phyloP scores from a whole-genome alignment of 2,797 vertebrate species.

The Alfaro cultratus region DNA sequence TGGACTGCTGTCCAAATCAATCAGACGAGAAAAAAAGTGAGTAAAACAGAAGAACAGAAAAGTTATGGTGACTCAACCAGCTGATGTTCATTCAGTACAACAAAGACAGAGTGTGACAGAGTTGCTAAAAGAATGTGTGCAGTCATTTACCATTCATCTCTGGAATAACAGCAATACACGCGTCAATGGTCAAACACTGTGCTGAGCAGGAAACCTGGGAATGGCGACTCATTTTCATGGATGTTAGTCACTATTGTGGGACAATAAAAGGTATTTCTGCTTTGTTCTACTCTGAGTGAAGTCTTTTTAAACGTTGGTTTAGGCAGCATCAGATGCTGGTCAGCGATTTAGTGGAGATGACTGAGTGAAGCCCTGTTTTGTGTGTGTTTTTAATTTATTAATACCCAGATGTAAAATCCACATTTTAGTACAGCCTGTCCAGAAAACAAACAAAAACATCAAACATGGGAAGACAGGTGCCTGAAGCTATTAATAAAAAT shows the following conservation, averaged over 20 bases:
- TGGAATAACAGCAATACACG: neutral
- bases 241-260: neutral
- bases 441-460: neutral
- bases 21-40: neutral
- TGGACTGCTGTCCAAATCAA: slow-evolving; percentile 1
- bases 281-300: neutral
- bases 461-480: neutral
- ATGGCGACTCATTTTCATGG: neutral
- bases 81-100: neutral
- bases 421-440: too few relatives aligned
- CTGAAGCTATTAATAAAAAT: neutral
- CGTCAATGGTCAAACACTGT: neutral
- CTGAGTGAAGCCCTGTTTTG: neutral
- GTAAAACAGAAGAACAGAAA: neutral
- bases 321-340: neutral
- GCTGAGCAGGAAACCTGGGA: neutral
- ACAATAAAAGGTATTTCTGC: too few relatives aligned
- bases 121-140: neutral
- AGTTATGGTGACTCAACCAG: neutral
- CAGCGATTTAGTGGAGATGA: neutral
- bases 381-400: neutral
- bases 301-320: neutral
- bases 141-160: neutral
- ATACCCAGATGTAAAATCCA: too few relatives aligned
- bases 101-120: neutral